A percentile compares a stretch with the other conserved stretches of the same genome.
phyloP scores from a whole-genome alignment of 2,113 vertebrate genomes.

The Corynorhinus townsendii region DNA sequence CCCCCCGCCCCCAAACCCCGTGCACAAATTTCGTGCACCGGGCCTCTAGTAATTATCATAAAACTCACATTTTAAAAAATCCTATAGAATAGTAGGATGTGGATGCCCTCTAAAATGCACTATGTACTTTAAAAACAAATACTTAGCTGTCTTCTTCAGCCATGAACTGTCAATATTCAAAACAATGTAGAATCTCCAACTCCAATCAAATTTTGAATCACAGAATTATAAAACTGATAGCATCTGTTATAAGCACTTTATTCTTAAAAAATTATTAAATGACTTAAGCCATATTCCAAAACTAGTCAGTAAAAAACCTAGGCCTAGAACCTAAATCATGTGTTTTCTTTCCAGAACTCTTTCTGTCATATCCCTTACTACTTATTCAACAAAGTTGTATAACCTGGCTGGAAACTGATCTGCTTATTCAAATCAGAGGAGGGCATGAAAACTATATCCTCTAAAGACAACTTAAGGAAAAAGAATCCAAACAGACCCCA shows the following conservation, averaged over 20 bases:
- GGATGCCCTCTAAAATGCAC: not conserved
- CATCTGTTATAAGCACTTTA: not conserved
- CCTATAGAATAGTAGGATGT: not conserved
- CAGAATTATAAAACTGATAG: slow-evolving; percentile 9
- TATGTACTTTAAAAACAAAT: slow-evolving; percentile 6
- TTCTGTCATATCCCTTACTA: not conserved
- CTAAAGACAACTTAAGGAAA: not conserved
- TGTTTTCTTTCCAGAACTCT: not conserved
- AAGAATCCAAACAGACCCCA: not conserved
- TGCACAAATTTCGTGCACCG: too few species aligned
- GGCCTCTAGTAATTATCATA: not conserved
- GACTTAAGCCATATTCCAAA: not conserved
- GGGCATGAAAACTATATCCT: not conserved
- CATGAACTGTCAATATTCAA: not conserved
- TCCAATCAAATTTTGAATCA: not conserved
- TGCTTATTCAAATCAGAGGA: slow-evolving; percentile 1
- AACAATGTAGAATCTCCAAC: not conserved
- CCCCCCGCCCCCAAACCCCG: too few species aligned
- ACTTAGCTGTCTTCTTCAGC: not conserved
- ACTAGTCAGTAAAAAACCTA: not conserved
- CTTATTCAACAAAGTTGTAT: not conserved
- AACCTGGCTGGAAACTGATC: not conserved
- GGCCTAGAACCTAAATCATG: not conserved
- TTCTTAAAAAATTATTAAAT: slow-evolving; percentile 29
- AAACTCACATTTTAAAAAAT: not conserved